Percentiles rank a stretch among this genome's conserved stretches.
Conservation (phyloP, 2,113 vertebrate genomes). For the Myiagra hebetior region DNA sequence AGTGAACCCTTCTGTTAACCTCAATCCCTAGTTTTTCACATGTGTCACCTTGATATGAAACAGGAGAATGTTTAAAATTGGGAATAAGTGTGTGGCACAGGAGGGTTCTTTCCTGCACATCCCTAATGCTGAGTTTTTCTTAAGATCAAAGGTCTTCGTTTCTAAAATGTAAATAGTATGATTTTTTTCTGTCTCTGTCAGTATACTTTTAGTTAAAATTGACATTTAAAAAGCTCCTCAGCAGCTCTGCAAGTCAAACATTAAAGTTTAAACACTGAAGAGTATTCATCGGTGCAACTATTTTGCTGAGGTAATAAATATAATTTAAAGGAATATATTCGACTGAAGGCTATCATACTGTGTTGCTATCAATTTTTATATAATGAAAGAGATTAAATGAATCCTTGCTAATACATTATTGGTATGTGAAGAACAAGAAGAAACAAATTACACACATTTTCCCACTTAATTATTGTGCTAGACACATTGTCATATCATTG, state of each 20-base stretch:
- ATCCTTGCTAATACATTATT: constrained; percentile 73
- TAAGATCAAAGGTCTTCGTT: background rate
- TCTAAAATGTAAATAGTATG: background rate
- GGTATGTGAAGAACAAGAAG: constrained; percentile 73
- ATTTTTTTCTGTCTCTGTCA: background rate
- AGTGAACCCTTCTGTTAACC: background rate
- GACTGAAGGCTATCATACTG: constrained; percentile 43
- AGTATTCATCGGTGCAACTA: background rate
- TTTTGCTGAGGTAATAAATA: constrained; percentile 37
- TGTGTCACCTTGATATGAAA: background rate
- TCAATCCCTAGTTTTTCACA: background rate
- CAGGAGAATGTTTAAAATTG: background rate
- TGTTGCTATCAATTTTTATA: constrained; percentile 56
- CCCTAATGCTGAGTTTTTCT: background rate
- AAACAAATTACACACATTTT: constrained; percentile 79
- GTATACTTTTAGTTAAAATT: constrained; percentile 5
- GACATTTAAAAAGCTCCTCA: background rate
- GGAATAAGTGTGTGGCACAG: background rate
- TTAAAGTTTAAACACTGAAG: background rate
- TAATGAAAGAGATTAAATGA: constrained; percentile 71
- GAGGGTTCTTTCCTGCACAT: background rate
- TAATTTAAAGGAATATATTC: constrained; percentile 62
- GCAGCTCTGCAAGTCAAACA: background rate
- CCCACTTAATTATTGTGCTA: constrained; percentile 81
- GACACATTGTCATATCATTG: constrained; percentile 80